Evolutionary conservation across 1,140 invertebrate species (phyloP), one percentile per base, ranked within the genome.

Genomic region (Brachionus rubens): DNA sequence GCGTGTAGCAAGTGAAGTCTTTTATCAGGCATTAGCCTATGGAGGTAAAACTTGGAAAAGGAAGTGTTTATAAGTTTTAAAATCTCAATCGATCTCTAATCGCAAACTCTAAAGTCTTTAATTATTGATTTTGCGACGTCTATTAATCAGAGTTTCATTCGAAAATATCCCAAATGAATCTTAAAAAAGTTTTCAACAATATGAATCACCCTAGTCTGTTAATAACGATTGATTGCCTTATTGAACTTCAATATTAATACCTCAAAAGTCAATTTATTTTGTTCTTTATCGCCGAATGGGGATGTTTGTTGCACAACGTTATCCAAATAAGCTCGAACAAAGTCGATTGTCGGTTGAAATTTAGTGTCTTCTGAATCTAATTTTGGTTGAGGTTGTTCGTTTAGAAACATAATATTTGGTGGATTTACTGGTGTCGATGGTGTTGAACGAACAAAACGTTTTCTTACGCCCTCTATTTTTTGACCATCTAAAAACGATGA

Each of bases 261-360:
- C 87, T 98, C 94, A 86, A 93, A 97, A 0, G 96, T 97, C 0
- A 98, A 87, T 82, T 97, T 97, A 84, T 98, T 98, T 83, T 97
- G 93, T 81, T 96, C 93, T 80, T 91, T 90, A 86, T 96, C 92
- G 4, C 90, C 89, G 83, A 96, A 96, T 28, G 92, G 91, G 90
- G 92, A 94, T 82, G 91, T 91, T 81, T 92, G 90, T 12, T 90
- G 91, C 24, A 94, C 93, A 56, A 96, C 92, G 84, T 96, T 95
- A 81, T 91, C 92, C 6, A 98, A 86, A 86, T 98, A 98, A 84
- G 95, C 91, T 85, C 97, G 93, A 30, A 98, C 94, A 86, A 98
- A 98, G 75, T 89, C 88, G 67, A 98, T 97, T 0, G 94, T 96
- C 0, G 90, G 89, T 52, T 90, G 90, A 85, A 98, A 98, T 83